phyloP scores from a whole-genome alignment of 1,140 invertebrate species.

The Tetramorium simillimum region DNA sequence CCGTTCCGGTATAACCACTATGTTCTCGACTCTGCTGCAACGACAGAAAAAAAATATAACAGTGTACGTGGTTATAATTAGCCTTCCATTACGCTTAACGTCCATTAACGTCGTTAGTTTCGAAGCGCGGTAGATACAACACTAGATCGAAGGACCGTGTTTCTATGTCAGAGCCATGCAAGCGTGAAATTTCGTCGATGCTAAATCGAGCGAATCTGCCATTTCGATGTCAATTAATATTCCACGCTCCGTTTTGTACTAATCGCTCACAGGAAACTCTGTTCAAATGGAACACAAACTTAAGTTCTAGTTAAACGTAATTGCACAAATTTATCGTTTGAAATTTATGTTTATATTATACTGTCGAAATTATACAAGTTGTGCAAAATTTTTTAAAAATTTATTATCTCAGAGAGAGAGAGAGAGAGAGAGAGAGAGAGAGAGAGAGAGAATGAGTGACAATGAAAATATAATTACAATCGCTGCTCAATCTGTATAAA shows the following conservation, averaged over 20 bases:
- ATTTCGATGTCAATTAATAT: constrained; percentile 59
- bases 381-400: not conserved
- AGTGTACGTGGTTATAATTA: constrained; percentile 57
- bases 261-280: constrained; percentile 48
- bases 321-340: not conserved
- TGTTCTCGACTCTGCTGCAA: not conserved
- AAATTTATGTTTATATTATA: not conserved
- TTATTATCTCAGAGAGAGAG: not conserved
- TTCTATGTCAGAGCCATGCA: not conserved
- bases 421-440: not conserved
- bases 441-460: not conserved
- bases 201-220: constrained; percentile 55
- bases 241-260: constrained; percentile 49
- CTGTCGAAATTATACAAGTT: not conserved
- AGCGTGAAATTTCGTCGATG: constrained; percentile 53
- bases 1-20: constrained; percentile 30
- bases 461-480: not conserved
- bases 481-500: not conserved
- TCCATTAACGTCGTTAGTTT: constrained; percentile 56
- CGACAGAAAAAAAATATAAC: constrained; percentile 59
- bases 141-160: not conserved
- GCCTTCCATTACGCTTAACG: constrained; percentile 50
- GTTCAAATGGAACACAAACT: constrained; percentile 21
- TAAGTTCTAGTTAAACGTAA: constrained; percentile 12
- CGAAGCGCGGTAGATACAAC: not conserved